Conservation (phyloP, 2,113 vertebrate species). For the Barnardius zonarius region DNA sequence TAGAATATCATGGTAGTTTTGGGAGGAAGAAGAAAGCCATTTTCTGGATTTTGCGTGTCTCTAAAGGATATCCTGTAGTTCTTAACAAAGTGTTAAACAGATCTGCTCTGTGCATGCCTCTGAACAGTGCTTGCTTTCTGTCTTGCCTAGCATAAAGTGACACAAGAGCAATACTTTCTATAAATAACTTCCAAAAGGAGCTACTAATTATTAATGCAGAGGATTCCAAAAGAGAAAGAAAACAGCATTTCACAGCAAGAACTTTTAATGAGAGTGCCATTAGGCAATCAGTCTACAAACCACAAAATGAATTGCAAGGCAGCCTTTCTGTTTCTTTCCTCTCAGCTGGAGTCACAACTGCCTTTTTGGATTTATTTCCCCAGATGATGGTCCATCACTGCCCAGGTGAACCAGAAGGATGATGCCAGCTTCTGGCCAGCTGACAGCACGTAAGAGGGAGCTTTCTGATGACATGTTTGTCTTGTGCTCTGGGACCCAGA, state of each 20-base stretch:
- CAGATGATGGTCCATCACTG: fast-evolving
- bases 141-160: background rate
- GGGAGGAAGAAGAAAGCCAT: background rate
- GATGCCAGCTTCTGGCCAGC: background rate
- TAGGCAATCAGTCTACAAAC: background rate
- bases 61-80: background rate
- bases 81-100: background rate
- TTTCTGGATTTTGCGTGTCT: background rate
- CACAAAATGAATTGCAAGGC: background rate
- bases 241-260: background rate
- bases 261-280: background rate
- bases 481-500: background rate
- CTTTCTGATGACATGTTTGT: fast-evolving
- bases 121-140: background rate
- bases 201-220: background rate
- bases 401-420: background rate
- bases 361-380: background rate
- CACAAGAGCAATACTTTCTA: background rate
- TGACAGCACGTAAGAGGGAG: fast-evolving
- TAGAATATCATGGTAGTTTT: background rate
- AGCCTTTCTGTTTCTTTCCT: background rate
- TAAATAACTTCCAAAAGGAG: background rate
- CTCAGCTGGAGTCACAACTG: background rate
- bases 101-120: background rate
- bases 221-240: background rate